phyloP scores from a whole-genome alignment of 2,888 invertebrate species.

The Diplolepis rosae region DNA sequence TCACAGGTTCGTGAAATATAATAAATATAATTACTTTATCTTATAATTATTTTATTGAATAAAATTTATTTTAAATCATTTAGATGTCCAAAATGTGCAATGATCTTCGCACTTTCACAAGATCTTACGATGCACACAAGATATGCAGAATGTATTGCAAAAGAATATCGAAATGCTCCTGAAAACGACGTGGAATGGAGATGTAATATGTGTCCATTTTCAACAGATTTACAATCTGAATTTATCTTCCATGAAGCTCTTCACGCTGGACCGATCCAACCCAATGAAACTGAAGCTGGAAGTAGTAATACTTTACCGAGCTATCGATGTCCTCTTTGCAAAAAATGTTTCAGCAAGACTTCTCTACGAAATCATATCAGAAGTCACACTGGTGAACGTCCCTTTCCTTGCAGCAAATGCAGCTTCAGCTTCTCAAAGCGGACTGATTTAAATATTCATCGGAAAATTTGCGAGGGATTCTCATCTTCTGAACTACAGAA shows the following conservation, averaged over 20 bases:
- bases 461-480: conserved; percentile 69
- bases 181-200: conserved; percentile 70
- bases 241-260: conserved; percentile 83
- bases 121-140: conserved; percentile 84
- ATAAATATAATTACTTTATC: background rate
- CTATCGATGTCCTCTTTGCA: conserved; percentile 82
- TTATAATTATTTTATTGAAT: background rate
- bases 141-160: conserved; percentile 75
- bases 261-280: conserved; percentile 75
- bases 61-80: conserved; percentile 53
- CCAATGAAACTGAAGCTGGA: conserved; percentile 63
- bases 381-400: conserved; percentile 84
- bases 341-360: conserved; percentile 79
- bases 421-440: conserved; percentile 80
- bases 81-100: conserved; percentile 84
- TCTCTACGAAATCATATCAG: conserved; percentile 83
- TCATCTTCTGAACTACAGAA: conserved; percentile 28
- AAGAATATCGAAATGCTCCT: conserved; percentile 32
- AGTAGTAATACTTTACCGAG: conserved; percentile 70
- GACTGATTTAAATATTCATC: conserved; percentile 80
- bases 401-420: conserved; percentile 80
- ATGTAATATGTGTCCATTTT: conserved; percentile 79
- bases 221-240: conserved; percentile 81
- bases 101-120: conserved; percentile 82
- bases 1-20: conserved; percentile 76